Evolutionary conservation across 2,113 vertebrate species (phyloP).

Genomic region (Sapayoa aenigma): DNA sequence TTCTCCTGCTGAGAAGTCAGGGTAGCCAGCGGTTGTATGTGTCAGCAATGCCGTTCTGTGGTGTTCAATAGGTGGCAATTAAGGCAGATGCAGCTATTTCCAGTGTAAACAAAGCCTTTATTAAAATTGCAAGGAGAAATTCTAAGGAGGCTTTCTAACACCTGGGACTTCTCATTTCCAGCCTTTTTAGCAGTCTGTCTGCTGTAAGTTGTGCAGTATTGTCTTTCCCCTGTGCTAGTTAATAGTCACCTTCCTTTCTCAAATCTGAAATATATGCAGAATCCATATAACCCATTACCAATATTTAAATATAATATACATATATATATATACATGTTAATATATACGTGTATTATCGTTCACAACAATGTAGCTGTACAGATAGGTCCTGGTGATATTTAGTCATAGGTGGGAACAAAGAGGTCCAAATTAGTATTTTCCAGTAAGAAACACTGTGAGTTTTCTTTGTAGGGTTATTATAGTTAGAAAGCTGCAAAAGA

Average conservation of each 20-base stretch:
- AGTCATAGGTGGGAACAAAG: not conserved
- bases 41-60: rapidly evolving
- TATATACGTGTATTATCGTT: not conserved
- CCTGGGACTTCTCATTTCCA: not conserved
- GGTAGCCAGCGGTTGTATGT: not conserved
- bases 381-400: not conserved
- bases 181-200: not conserved
- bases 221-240: not conserved
- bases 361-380: not conserved
- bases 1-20: not conserved
- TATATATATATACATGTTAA: not conserved
- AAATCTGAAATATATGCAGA: not conserved
- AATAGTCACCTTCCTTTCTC: not conserved
- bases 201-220: not conserved
- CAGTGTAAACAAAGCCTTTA: not conserved
- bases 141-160: not conserved
- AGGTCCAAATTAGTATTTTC: not conserved
- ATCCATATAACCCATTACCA: not conserved
- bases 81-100: not conserved
- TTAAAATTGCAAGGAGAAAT: not conserved
- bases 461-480: not conserved
- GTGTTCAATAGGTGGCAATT: not conserved
- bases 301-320: not conserved
- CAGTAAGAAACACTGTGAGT: not conserved
- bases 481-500: not conserved